Base-by-base conservation (phyloP, 2,797 vertebrate genomes). In the Sparidentex hasta region DNA sequence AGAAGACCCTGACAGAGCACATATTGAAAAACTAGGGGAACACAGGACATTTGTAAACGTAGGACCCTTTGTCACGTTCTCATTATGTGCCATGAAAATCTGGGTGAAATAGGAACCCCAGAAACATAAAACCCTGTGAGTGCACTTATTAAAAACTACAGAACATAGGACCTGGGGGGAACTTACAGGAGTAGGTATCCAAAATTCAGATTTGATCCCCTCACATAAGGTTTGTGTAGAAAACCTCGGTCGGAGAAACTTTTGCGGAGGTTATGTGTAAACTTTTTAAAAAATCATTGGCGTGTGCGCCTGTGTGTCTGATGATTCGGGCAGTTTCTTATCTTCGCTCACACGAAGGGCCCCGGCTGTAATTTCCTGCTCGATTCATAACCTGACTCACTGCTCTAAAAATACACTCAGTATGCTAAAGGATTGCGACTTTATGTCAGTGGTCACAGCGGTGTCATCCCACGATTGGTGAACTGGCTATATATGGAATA, bases 401-500 rank as follows among this genome's bases (percentile, higher is more conserved):
- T 44, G 58, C 59, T 65, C 75, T 47, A 68, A 70, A 76, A 70
- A 81, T 73, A 63, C 62, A 43, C 20, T 3, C 29, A 9, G 1
- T 44, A 46, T 62, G 51, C 41, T 82, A 23, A 66, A 48, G 27
- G 33, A 47, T 54, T 55, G 52, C 51, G 50, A 23, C 54, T 78
- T 48, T 16, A 41, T 67, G 58, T 70, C 16, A 25, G 54, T 33
- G 58, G 65, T 68, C 75, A 77, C 67, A 41, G 47, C 3, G 8
- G 43, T 61, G 59, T 71, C 69, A 38, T 64, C 44, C 72, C 70
- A 27, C 1, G 4, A 38, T 27, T 70, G 27, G 43, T 61, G 63
- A 75, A 68, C 55, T 50, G 21, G 61, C 68, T 85, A 65, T 81
- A 67, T 65, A 50, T 81, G 71, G 27, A 84, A 80, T 76, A 27